Evolutionary conservation across 2,797 vertebrate species (phyloP), one percentile per base, ranked within the genome.

Genomic region (Bradypodion ventrale): DNA sequence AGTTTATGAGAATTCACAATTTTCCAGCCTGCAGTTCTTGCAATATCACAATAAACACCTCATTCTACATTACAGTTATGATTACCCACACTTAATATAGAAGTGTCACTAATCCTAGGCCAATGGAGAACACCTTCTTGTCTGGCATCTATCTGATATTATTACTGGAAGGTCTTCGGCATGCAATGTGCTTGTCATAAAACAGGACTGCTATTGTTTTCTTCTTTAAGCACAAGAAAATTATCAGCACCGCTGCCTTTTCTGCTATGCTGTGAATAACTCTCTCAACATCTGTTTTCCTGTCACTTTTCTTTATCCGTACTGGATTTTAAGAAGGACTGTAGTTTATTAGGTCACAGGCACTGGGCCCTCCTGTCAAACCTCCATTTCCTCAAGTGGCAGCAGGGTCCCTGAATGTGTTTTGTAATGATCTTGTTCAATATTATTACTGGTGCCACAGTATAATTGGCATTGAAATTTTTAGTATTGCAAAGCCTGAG

Each of bases 1-100:
- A 68, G 37, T 76, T 84, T 80, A 78, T 23, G 89, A 80, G 88
- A 92, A 92, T 81, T 88, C 89, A 32, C 78, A 90, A 79, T 93
- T 93, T 90, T 5, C 87, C 89, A 83, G 85, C 87, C 75, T 68
- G 82, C 82, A 84, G 77, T 0, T 0, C 89, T 92, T 93, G 84
- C 85, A 93, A 93, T 87, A 93, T 93, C 90, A 92, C 88, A 86
- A 89, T 90, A 93, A 94, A 93, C 92, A 92, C 85, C 89, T 87
- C 75, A 89, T 88, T 93, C 90, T 91, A 90, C 88, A 89, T 89
- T 85, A 85, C 82, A 87, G 85, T 91, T 85, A 82, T 70, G 40
- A 32, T 88, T 91, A 77, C 84, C 85, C 88, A 70, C 66, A 78
- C 83, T 90, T 92, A 90, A 87, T 89, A 90, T 32, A 90, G 84